Evolutionary conservation across 2,797 vertebrate species (phyloP), one percentile per base, ranked within the genome.

Genomic region (Phaenicophaeus curvirostris): DNA sequence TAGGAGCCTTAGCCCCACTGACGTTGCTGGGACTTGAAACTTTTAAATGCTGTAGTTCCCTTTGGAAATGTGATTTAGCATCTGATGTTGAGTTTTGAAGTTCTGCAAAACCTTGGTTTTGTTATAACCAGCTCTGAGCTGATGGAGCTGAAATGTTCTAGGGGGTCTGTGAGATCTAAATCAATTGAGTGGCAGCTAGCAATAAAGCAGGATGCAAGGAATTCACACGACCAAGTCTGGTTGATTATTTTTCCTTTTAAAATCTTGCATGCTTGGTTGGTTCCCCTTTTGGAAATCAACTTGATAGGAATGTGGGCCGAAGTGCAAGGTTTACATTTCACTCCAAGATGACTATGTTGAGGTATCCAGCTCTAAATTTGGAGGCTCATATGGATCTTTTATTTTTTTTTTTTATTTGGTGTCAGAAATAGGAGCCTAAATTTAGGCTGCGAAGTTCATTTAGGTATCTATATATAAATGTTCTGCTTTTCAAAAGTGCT

Each of bases 311-410:
- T 92, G 91, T 95, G 91, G 91, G 94, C 91, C 73, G 90, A 95
- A 96, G 90, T 93, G 95, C 91, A 94, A 96, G 87, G 85, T 90
- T 96, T 94, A 82, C 72, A 85, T 95, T 95, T 93, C 89, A 90
- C 57, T 93, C 80, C 0, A 2, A 87, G 80, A 75, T 79, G 84
- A 82, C 91, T 96, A 82, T 73, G 71, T 90, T 69, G 94, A 96
- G 93, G 95, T 92, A 90, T 90, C 74, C 77, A 87, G 75, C 65
- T 93, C 88, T 95, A 96, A 95, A 95, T 94, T 59, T 87, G 87
- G 87, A 94, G 39, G 63, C 87, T 96, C 84, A 93, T 90, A 85
- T 86, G 87, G 63, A 73, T 67, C 44, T 16, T 30, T 27, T 41
- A 13, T 20, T 62, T 37, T 41, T 54, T 67, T 66, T 57, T 58